Evolutionary conservation across 2,797 vertebrate genomes (phyloP).

Genomic region (Kryptolebias ocellatus): DNA sequence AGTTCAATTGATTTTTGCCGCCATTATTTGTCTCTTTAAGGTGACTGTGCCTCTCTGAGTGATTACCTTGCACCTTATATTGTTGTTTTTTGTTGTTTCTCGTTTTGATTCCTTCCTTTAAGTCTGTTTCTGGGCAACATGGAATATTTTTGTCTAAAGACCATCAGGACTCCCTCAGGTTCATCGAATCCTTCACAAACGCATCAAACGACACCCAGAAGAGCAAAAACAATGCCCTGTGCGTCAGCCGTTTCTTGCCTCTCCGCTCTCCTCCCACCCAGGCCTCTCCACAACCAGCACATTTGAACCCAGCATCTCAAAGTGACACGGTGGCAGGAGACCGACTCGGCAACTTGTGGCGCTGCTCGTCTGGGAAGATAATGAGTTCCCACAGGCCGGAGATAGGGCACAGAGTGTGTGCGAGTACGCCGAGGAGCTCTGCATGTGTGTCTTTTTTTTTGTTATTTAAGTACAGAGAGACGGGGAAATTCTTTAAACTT

Average conservation of each 20-base stretch:
- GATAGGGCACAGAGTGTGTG: slow-evolving; percentile 21
- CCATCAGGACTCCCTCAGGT: background rate
- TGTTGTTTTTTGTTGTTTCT: background rate
- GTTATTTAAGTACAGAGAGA: slow-evolving; percentile 64
- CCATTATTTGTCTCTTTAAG: too few relatives aligned
- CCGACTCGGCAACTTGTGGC: slow-evolving; percentile 54
- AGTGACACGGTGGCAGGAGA: slow-evolving; percentile 60
- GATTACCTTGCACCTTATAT: too few relatives aligned
- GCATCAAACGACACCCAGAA: background rate
- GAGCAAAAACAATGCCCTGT: slow-evolving; percentile 8
- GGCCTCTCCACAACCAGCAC: slow-evolving; percentile 23
- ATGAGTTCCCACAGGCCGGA: slow-evolving; percentile 82
- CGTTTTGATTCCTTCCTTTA: background rate
- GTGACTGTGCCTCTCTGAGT: too few relatives aligned
- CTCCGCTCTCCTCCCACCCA: slow-evolving; percentile 20
- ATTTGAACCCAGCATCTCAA: slow-evolving; percentile 45
- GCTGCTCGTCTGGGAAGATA: slow-evolving; percentile 74
- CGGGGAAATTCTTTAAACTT: slow-evolving; percentile 67
- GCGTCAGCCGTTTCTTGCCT: slow-evolving; percentile 20
- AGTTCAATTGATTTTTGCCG: too few relatives aligned
- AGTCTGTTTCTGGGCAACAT: background rate
- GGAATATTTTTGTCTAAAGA: background rate
- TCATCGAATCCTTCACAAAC: slow-evolving; percentile 5
- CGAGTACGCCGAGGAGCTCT: slow-evolving; percentile 33
- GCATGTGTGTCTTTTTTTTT: slow-evolving; percentile 43